Conservation (phyloP, 2,888 invertebrate species). For the Parelbella ahira region DNA sequence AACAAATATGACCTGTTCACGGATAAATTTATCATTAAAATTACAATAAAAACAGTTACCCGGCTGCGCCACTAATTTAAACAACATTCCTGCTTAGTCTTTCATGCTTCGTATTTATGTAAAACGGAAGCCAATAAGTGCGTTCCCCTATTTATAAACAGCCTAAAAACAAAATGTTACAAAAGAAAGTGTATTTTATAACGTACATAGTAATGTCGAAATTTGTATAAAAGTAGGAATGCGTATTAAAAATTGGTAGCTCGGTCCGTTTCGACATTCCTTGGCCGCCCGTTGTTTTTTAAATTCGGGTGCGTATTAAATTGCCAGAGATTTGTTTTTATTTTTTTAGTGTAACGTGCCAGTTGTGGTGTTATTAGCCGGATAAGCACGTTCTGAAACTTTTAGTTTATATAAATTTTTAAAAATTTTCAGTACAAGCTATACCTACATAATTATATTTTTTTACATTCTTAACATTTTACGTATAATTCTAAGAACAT, state of each 20-base stretch:
- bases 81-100: slow-evolving; percentile 23
- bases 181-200: slow-evolving; percentile 43
- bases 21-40: not conserved
- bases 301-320: slow-evolving; percentile 67
- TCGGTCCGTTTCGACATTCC: slow-evolving; percentile 69
- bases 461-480: too few relatives aligned
- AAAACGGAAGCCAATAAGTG: slow-evolving; percentile 43
- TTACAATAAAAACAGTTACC: slow-evolving; percentile 10
- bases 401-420: too few relatives aligned
- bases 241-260: slow-evolving; percentile 72
- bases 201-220: slow-evolving; percentile 41
- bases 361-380: slow-evolving; percentile 29
- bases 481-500: too few relatives aligned
- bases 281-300: slow-evolving; percentile 56
- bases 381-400: slow-evolving; percentile 15
- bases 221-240: slow-evolving; percentile 38
- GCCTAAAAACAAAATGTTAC: slow-evolving; percentile 27
- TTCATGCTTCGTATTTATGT: slow-evolving; percentile 34
- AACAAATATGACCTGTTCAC: too few relatives aligned
- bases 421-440: too few relatives aligned
- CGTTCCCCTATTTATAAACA: slow-evolving; percentile 30
- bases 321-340: slow-evolving; percentile 63
- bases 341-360: slow-evolving; percentile 38
- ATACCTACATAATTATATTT: too few relatives aligned
- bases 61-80: slow-evolving; percentile 10